phyloP scores from a whole-genome alignment of 2,113 vertebrate species.

The Passer montanus region DNA sequence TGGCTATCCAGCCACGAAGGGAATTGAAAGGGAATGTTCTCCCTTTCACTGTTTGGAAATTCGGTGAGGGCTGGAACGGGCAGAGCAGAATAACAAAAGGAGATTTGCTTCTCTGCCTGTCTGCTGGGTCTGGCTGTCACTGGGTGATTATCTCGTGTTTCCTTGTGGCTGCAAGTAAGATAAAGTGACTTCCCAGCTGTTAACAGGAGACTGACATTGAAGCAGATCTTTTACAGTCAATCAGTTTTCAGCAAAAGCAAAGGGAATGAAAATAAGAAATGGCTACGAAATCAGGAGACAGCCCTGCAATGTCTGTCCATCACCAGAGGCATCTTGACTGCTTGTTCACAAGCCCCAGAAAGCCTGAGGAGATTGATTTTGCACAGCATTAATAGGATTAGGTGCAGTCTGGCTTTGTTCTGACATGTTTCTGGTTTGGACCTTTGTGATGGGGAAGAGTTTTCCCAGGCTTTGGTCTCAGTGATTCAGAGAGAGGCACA shows the following conservation, averaged over 20 bases:
- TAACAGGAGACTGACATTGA: slow-evolving; percentile 25
- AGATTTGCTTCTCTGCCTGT: background rate
- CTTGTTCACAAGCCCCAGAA: slow-evolving; percentile 22
- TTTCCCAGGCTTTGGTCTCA: background rate
- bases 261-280: slow-evolving; percentile 23
- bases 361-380: slow-evolving; percentile 14
- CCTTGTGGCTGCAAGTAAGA: slow-evolving; percentile 33
- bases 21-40: background rate
- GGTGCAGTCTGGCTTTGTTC: background rate
- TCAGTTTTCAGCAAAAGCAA: slow-evolving; percentile 1
- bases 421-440: background rate
- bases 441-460: background rate
- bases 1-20: background rate
- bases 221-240: slow-evolving; percentile 46
- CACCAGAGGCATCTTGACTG: slow-evolving; percentile 13
- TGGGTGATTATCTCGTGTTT: slow-evolving; percentile 46
- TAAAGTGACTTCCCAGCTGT: slow-evolving; percentile 51
- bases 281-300: background rate
- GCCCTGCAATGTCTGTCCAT: slow-evolving; percentile 37
- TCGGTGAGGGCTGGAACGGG: background rate
- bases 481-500: background rate
- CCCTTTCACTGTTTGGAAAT: background rate
- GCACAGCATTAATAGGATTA: slow-evolving; percentile 4
- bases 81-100: background rate
- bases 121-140: slow-evolving; percentile 33